Conservation (phyloP, 2,113 vertebrate genomes). For the Gobius niger region DNA sequence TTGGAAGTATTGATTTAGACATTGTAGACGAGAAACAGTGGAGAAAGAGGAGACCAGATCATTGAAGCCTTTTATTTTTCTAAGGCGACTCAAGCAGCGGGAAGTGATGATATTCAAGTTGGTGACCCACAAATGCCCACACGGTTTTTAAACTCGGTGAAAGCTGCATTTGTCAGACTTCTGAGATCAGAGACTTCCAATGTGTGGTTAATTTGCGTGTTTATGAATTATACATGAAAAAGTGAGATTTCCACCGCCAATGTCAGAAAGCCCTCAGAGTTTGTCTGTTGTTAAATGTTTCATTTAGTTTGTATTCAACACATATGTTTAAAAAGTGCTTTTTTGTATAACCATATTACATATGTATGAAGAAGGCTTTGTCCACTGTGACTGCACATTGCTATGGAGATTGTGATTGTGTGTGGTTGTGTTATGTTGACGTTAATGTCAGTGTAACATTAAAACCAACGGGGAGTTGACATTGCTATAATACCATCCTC, state of each 20-base stretch:
- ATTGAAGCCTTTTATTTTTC: constrained; percentile 47
- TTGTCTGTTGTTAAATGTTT: background rate
- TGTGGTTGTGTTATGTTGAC: too few relatives aligned
- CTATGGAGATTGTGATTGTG: too few relatives aligned
- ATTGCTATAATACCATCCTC: too few relatives aligned
- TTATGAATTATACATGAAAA: background rate
- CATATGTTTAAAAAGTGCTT: too few relatives aligned
- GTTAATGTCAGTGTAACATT: too few relatives aligned
- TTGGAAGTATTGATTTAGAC: constrained; percentile 74
- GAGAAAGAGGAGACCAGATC: constrained; percentile 39
- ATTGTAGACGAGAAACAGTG: constrained; percentile 52
- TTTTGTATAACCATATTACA: too few relatives aligned
- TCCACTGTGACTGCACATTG: too few relatives aligned
- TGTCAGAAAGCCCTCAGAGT: too few relatives aligned
- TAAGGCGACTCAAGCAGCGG: constrained; percentile 56
- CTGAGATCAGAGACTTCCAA: constrained; percentile 13
- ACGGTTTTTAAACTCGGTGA: constrained; percentile 26
- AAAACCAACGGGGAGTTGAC: too few relatives aligned
- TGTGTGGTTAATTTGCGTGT: background rate
- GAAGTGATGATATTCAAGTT: constrained; percentile 64
- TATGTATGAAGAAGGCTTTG: too few relatives aligned
- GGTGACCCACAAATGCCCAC: constrained; percentile 43
- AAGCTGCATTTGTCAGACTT: constrained; percentile 7
- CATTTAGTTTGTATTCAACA: too few relatives aligned
- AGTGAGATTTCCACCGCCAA: background rate